Conservation (phyloP, 2,888 invertebrate genomes). For the Leptinotarsa rubiginosa region DNA sequence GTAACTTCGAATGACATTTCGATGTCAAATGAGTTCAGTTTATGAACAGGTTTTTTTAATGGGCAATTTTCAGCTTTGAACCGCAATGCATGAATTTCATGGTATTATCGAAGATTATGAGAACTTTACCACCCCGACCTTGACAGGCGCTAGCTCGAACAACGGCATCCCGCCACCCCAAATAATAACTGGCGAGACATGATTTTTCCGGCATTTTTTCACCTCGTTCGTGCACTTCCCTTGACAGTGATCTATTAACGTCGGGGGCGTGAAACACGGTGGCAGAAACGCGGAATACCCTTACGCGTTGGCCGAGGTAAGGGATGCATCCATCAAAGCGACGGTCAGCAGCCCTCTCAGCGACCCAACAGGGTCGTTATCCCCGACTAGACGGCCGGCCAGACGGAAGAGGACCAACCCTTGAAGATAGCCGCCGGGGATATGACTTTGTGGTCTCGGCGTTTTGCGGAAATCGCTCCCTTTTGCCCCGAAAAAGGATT, state of each 20-base stretch:
- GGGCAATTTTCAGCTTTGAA: too few species aligned
- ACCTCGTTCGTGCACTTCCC: slow-evolving; percentile 35
- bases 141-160: not conserved
- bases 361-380: slow-evolving; percentile 56
- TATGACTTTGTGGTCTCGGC: slow-evolving; percentile 56
- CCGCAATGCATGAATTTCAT: too few species aligned
- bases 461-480: slow-evolving; percentile 54
- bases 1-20: too few species aligned
- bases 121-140: not conserved
- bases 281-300: slow-evolving; percentile 46
- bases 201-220: slow-evolving; percentile 21
- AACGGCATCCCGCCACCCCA: not conserved
- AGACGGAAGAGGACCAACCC: slow-evolving; percentile 51
- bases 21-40: too few species aligned
- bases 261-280: slow-evolving; percentile 50
- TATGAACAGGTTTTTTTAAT: too few species aligned
- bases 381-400: slow-evolving; percentile 60
- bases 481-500: slow-evolving; percentile 61
- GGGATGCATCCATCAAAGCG: slow-evolving; percentile 55
- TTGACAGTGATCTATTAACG: slow-evolving; percentile 52
- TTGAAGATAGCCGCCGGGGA: slow-evolving; percentile 58
- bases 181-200: not conserved
- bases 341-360: slow-evolving; percentile 51
- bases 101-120: too few species aligned
- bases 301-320: slow-evolving; percentile 60